These are phyloP conservation scores for Hirtodrosophila trivittata DNA, from an alignment of 2,888 invertebrate genomes.

Conservation along the genomic window DNA sequence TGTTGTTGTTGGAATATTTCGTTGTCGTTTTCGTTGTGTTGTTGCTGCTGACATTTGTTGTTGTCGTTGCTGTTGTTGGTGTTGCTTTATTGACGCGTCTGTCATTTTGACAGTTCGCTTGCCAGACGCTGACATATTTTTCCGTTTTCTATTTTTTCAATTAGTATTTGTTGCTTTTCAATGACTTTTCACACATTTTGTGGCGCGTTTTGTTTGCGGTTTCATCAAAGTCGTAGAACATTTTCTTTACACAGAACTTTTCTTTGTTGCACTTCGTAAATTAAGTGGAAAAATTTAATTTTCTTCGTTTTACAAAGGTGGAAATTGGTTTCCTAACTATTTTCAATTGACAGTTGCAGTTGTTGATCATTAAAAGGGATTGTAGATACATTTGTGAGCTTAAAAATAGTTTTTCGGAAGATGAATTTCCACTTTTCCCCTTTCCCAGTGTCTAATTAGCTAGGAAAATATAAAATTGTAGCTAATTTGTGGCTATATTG, in stretches of 20 bases:
- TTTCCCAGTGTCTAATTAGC: conserved; percentile 13
- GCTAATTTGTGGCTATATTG: conserved; percentile 10
- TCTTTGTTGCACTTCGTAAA: background rate
- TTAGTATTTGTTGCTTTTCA: conserved; percentile 52
- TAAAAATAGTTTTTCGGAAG: too few relatives aligned
- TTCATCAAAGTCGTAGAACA: conserved; percentile 24
- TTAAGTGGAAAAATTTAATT: background rate
- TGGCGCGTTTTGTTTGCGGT: conserved; percentile 23
- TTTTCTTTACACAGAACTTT: conserved; percentile 16
- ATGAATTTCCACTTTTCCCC: too few relatives aligned
- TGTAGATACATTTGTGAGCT: too few relatives aligned
- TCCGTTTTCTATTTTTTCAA: conserved; percentile 36
- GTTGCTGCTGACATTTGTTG: conserved; percentile 14
- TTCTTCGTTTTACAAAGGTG: too few relatives aligned
- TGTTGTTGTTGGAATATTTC: conserved; percentile 22
- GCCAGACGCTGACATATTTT: conserved; percentile 67
- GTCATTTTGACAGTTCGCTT: conserved; percentile 79
- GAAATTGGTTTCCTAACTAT: too few relatives aligned
- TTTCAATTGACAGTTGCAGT: conserved; percentile 39
- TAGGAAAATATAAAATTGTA: conserved; percentile 11
- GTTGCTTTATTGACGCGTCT: conserved; percentile 52
- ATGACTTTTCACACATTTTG: conserved; percentile 55
- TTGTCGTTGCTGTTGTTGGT: conserved; percentile 30
- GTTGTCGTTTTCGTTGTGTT: conserved; percentile 26
- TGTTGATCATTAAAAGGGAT: too few relatives aligned